phyloP scores from a whole-genome alignment of 2,113 vertebrate species.

The Percopsis transmontana region DNA sequence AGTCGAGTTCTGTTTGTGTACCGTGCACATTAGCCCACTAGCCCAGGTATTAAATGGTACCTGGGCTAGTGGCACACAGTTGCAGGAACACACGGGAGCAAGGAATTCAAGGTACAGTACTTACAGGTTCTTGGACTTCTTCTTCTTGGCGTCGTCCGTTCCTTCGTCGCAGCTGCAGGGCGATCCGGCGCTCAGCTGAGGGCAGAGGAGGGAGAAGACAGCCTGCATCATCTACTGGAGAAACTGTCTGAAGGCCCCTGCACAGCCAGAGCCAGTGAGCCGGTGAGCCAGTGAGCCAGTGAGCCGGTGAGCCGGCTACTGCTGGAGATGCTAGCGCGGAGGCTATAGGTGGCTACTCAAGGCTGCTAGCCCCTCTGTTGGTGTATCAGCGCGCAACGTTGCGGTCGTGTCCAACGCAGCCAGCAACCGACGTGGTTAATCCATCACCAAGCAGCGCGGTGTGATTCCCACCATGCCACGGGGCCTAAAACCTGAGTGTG shows the following conservation, averaged over 20 bases:
- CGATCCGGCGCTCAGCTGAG: constrained; percentile 82
- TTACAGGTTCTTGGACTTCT: constrained; percentile 91
- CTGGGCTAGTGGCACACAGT: too few species aligned
- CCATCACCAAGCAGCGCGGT: constrained; percentile 41
- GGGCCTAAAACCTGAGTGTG: constrained; percentile 11
- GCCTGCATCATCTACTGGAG: constrained; percentile 76
- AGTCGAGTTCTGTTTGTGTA: too few species aligned
- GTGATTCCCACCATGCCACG: constrained; percentile 42
- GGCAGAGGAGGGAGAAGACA: constrained; percentile 74
- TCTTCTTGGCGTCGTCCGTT: constrained; percentile 82
- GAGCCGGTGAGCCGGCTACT: background rate
- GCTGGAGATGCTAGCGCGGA: background rate
- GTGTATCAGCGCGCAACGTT: background rate
- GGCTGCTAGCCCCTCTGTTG: background rate
- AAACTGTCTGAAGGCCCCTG: constrained; percentile 40
- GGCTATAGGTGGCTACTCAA: background rate
- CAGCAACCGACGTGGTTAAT: constrained; percentile 45
- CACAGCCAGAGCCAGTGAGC: constrained; percentile 39
- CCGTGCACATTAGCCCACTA: too few species aligned
- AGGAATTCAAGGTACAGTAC: too few species aligned
- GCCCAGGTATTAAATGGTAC: too few species aligned
- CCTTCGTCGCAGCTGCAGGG: constrained; percentile 82
- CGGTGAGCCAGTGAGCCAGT: background rate
- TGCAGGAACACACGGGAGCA: too few species aligned
- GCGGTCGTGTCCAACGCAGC: constrained; percentile 11